These are phyloP conservation scores for Channa maculata DNA, from an alignment of 2,113 vertebrate species.

Conservation along the genomic window DNA sequence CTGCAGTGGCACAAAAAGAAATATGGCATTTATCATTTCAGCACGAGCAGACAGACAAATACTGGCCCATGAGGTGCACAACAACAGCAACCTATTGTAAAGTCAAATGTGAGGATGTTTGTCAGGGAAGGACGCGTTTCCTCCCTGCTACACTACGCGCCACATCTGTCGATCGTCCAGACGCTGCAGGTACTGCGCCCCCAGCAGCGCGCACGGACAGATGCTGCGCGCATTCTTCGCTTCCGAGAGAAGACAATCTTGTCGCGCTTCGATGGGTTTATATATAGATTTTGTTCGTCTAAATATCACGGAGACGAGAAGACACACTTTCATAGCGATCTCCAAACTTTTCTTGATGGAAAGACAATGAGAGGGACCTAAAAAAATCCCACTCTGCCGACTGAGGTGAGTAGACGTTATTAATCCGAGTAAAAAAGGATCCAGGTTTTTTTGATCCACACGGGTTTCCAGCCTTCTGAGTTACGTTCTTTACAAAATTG, in stretches of 20 bases:
- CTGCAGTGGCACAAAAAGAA: background rate
- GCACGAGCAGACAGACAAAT: background rate
- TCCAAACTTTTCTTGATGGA: background rate
- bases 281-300: background rate
- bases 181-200: slow-evolving; percentile 9
- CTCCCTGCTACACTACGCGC: background rate
- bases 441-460: background rate
- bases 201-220: slow-evolving; percentile 34
- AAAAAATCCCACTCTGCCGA: background rate
- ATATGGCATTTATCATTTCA: background rate
- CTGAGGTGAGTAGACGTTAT: slow-evolving; percentile 57
- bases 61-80: background rate
- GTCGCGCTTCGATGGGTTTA: background rate
- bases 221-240: background rate
- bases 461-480: too few species aligned
- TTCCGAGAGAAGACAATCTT: too few species aligned
- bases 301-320: background rate
- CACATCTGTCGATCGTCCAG: slow-evolving; percentile 8
- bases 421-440: background rate
- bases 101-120: background rate
- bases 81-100: background rate
- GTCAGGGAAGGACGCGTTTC: slow-evolving; percentile 3
- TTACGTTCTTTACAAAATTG: background rate
- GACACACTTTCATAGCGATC: background rate
- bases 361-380: slow-evolving; percentile 6